Conservation (phyloP, 2,113 vertebrate genomes). For the Emydura subglobosa region DNA sequence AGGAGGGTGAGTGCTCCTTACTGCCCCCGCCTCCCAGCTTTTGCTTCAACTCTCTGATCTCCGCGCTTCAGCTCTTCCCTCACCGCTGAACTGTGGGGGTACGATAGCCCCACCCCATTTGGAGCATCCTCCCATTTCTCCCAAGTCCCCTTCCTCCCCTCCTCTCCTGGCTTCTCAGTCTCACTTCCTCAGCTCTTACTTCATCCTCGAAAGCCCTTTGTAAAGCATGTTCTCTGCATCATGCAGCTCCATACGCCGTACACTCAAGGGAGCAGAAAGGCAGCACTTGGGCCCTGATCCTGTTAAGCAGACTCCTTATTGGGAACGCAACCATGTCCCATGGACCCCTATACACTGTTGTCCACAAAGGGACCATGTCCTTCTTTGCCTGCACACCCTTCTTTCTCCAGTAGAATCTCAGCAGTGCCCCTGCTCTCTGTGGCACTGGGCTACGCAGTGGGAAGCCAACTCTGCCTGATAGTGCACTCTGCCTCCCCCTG, state of each 20-base stretch:
- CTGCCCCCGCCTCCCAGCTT: neutral
- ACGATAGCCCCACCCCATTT: accelerated
- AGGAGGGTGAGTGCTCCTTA: neutral
- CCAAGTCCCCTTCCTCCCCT: neutral
- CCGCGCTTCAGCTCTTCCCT: neutral
- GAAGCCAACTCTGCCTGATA: neutral
- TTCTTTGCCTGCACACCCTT: neutral
- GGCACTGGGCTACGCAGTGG: neutral
- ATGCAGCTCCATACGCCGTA: neutral
- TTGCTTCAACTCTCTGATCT: neutral
- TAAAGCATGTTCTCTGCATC: neutral
- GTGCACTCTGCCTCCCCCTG: neutral
- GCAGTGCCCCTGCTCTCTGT: neutral
- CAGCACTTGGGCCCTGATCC: neutral
- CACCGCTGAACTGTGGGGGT: neutral
- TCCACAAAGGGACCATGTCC: neutral
- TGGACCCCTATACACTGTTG: neutral
- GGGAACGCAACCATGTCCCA: neutral
- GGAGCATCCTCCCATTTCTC: neutral
- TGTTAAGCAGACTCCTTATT: neutral
- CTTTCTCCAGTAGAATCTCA: neutral
- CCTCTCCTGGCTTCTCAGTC: neutral
- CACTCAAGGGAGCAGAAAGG: neutral
- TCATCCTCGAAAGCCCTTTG: neutral
- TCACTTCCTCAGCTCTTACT: neutral